Conservation (phyloP, 1,140 invertebrate species). For the Drosophila santomea region DNA sequence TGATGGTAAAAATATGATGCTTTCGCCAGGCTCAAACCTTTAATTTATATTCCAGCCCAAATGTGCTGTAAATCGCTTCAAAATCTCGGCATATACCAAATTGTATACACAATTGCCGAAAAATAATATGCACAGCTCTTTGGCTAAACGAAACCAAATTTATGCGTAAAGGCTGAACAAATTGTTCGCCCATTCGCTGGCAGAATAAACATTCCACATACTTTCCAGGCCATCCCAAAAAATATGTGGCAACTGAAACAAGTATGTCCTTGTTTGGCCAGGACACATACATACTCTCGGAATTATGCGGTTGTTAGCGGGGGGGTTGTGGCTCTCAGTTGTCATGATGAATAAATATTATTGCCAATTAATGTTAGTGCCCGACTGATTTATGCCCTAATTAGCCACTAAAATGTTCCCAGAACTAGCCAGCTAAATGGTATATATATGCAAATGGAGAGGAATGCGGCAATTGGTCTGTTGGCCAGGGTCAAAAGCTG, state of each 20-base stretch:
- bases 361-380: conserved; percentile 4
- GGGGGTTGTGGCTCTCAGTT: not conserved
- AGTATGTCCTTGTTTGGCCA: conserved; percentile 3
- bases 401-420: not conserved
- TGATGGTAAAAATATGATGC: not conserved
- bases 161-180: not conserved
- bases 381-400: not conserved
- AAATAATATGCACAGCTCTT: not conserved
- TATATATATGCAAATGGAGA: not conserved
- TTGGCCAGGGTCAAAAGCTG: not conserved
- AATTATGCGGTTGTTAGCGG: not conserved
- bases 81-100: too few species aligned
- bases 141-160: not conserved
- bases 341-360: conserved; percentile 6
- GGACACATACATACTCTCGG: not conserved
- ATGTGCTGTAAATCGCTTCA: too few species aligned
- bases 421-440: not conserved
- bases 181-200: not conserved
- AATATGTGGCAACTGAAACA: conserved; percentile 2
- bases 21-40: too few species aligned
- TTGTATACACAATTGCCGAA: too few species aligned
- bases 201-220: not conserved
- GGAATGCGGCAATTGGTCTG: not conserved
- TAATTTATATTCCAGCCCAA: too few species aligned
- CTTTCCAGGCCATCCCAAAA: not conserved